Evolutionary conservation across 1,140 invertebrate genomes (phyloP), one percentile per base, ranked within the genome.

Genomic region (Brachionus sp.): DNA sequence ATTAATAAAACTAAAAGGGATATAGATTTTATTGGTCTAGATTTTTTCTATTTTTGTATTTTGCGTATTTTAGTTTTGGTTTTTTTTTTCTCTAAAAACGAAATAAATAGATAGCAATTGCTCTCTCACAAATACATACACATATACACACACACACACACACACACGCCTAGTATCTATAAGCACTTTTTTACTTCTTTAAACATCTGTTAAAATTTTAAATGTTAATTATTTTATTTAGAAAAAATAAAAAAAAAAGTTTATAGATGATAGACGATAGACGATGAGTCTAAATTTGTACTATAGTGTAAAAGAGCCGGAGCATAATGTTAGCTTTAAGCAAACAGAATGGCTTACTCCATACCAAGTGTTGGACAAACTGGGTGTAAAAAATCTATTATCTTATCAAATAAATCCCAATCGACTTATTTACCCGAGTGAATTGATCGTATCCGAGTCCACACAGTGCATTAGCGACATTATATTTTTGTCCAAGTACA

Each of bases 281-380:
- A 75, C 23, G 13, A 75, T 75, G 70, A 75, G 39, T 29, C 42
- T 75, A 12, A 75, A 75, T 46, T 75, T 75, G 25, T 75, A 75
- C 25, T 46, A 75, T 16, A 46, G 70, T 46, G 70, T 75, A 6
- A 75, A 46, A 75, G 70, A 75, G 9, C 42, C 70, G n/a, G 70
- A 75, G 19, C 42, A 46, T 33, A 46, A 46, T 46, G 16, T 75
- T 5, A 75, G 70, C 44, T 75, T 75, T 50, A 46, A 44, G 44
- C 23, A 75, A 10, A 44, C 39, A 10, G 35, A 75, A 50, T 75
- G 70, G 70, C 42, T 75, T 4, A 46, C 39, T 5, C 70, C 70
- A 19, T 75, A 75, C n/a, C 70, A 75, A 75, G 70, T 75, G 12
- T 23, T 75, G 25, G 42, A 46, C 70, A 75, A 75, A n/a, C 70